Evolutionary conservation across 2,888 invertebrate species (phyloP).

Genomic region (Lithosia quadra): DNA sequence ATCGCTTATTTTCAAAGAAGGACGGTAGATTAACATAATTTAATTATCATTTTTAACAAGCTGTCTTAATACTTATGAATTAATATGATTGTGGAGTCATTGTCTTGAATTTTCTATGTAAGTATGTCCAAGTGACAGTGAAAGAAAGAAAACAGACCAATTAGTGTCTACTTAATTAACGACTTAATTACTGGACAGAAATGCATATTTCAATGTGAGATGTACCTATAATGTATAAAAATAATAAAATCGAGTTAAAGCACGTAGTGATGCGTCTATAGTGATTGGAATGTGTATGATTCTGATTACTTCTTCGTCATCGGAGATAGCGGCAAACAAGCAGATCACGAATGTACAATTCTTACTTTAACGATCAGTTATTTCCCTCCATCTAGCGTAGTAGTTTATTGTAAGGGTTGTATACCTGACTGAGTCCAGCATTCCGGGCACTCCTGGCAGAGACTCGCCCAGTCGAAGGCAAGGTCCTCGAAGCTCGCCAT

Average conservation of each 20-base stretch:
- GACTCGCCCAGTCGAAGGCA: slow-evolving; percentile 88
- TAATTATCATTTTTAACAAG: neutral
- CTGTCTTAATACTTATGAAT: slow-evolving; percentile 1
- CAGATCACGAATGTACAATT: slow-evolving; percentile 22
- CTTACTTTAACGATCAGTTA: neutral
- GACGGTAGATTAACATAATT: slow-evolving; percentile 1
- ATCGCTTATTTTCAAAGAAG: neutral
- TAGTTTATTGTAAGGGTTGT: slow-evolving; percentile 57
- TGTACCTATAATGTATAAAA: neutral
- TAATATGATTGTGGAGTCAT: neutral
- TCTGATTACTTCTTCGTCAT: slow-evolving; percentile 12
- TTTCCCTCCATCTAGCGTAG: neutral
- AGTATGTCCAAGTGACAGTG: slow-evolving; percentile 22
- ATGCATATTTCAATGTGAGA: neutral
- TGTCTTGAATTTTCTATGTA: slow-evolving; percentile 19
- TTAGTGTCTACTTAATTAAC: slow-evolving; percentile 34
- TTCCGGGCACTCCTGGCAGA: slow-evolving; percentile 88
- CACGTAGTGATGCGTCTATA: slow-evolving; percentile 3
- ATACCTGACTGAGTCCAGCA: slow-evolving; percentile 89
- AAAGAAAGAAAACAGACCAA: too few relatives aligned
- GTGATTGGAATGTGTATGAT: neutral
- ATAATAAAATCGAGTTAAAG: neutral
- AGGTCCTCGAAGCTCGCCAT: slow-evolving; percentile 90
- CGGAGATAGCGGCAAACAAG: slow-evolving; percentile 31
- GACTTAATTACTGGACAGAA: slow-evolving; percentile 13